Conservation (phyloP, 2,888 invertebrate species). For the Aelia acuminata region DNA sequence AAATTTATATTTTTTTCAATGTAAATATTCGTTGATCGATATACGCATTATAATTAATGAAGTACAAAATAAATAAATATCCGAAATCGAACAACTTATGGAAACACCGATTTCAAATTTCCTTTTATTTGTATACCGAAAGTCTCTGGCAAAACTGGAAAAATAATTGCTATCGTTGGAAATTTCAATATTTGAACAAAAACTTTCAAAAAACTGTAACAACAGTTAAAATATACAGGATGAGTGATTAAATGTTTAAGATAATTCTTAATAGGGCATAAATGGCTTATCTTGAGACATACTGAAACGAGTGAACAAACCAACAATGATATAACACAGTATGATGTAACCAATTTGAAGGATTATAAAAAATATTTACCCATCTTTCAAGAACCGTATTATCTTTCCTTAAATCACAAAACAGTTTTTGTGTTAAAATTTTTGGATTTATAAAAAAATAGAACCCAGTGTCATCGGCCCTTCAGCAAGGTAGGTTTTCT, state of each 20-base stretch:
- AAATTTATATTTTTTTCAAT: too few species aligned
- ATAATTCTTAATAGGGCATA: slow-evolving; percentile 8
- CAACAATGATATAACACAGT: slow-evolving; percentile 8
- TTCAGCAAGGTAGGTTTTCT: not conserved
- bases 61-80: too few species aligned
- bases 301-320: not conserved
- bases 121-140: too few species aligned
- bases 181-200: too few species aligned
- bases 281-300: not conserved
- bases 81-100: too few species aligned
- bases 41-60: too few species aligned
- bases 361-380: slow-evolving; percentile 20
- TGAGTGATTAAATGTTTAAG: not conserved
- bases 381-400: not conserved
- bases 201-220: not conserved
- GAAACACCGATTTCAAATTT: too few species aligned
- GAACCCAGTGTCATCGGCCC: not conserved
- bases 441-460: not conserved
- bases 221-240: not conserved
- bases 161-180: too few species aligned
- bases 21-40: too few species aligned
- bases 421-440: not conserved
- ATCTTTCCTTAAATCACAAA: not conserved
- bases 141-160: too few species aligned
- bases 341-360: not conserved